Base-by-base conservation (phyloP, 2,113 vertebrate species). In the Uropsilus gracilis region DNA sequence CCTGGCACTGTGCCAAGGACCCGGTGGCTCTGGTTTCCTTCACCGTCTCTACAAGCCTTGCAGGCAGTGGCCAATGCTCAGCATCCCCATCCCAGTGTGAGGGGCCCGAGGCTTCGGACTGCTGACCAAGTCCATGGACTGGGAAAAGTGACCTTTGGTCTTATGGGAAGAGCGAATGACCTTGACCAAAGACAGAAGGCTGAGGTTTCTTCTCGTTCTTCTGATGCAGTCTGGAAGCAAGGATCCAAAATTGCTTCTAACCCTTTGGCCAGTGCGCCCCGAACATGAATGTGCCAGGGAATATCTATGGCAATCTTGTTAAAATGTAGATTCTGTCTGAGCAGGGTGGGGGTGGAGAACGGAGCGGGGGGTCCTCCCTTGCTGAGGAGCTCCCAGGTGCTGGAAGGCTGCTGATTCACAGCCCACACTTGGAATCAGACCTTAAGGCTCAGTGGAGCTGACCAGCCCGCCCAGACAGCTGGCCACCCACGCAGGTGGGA, bases 381-480 rank as follows among this genome's bases (percentile, higher is more conserved):
- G 81, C 48, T 61, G 26, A 66, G 53, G 66, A 44, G 22, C 44
- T 48, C 64, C n/a, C 20, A 5, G 42, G n/a, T 8, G 28, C 85
- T 1, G 30, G 34, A 4, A 32, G 72, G 30, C 48, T 64, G 48
- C 26, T 28, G n/a, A 11, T 3, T 55, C 9, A 1, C 3, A n/a
- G 13, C 28, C 55, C 57, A 20, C 24, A 28, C 32, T 53, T 82
- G 34, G 80, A 66, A 53, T 61, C 68, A 94, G 86, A 16, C 34
- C 66, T 53, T 20, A 64, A 68, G 44, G 14, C 59, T 66, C 77
- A 13, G 13, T 13, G 12, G 16, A 26, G 42, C 44, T 42, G 37
- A 46, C 42, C 6, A 44, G 17, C 7, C 68, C 0, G 0, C 66
- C 71, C 24, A 28, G 78, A 14, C 61, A 0, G 8, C 16, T 22